Evolutionary conservation across 2,113 vertebrate species (phyloP), one percentile per base, ranked within the genome.

Genomic region (Caranx ignobilis): DNA sequence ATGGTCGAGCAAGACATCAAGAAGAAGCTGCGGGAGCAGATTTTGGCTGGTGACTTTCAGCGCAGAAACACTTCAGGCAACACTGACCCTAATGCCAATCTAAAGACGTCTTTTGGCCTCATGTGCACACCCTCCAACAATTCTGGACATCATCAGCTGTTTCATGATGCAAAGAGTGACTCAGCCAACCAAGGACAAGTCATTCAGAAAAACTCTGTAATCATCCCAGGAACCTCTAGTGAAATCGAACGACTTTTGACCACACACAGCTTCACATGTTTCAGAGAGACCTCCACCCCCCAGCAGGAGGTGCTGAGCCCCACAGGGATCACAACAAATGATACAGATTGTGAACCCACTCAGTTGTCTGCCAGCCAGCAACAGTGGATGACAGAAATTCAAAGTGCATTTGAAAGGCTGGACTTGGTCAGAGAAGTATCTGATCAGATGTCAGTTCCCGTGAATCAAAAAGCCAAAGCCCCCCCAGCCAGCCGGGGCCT

Each of bases 371-470:
- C 80, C 68, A 95, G 93, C 76, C 94, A 95, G 62, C 95, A 96
- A 67, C 88, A 64, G 75, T 95, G 94, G 80, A 92, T 99, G 35
- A 72, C 94, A 2, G 96, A 97, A 84, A 95, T 98, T 82, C 95
- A 96, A 85, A 95, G 94, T 91, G 91, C 95, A 26, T 96, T 99
- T 76, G 95, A 96, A 81, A 96, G 95, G 64, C 91, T 99, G 18
- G 94, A 96, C 79, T 89, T 98, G 68, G 94, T 96, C 89, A 92
- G 92, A 75, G 94, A 96, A 71, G 79, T 13, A 1, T 0, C 86
- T 88, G 75, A 92, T 9, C 32, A 74, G 31, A 76, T 32, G 6
- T 26, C 60, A 32, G 21, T 75, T 39, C 60, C 71, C 4, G 4
- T 66, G 3, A 65, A 72, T 16, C 18, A 43, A 52, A 75, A 37